phyloP scores from a whole-genome alignment of 2,797 vertebrate genomes.

The Holocentrus rufus region DNA sequence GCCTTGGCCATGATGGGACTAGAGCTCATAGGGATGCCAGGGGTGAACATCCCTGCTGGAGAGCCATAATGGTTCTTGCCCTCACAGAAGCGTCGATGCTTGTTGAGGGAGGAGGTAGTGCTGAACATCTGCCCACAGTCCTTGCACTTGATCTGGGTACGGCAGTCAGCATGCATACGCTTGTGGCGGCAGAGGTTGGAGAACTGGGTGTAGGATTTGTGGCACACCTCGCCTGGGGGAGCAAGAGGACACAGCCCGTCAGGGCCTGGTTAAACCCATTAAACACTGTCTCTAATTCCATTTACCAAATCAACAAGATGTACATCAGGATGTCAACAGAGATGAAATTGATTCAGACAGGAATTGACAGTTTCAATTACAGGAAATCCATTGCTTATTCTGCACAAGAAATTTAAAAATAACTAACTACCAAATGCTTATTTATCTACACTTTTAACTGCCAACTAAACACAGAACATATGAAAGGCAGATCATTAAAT shows the following conservation, averaged over 20 bases:
- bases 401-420: neutral
- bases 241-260: constrained; percentile 80
- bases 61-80: constrained; percentile 99
- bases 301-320: constrained; percentile 75
- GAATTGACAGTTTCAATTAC: neutral
- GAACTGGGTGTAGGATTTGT: constrained; percentile 99
- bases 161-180: constrained; percentile 99
- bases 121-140: constrained; percentile 99
- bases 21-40: constrained; percentile 91
- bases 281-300: constrained; percentile 84
- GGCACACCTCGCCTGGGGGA: constrained; percentile 98
- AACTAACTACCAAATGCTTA: neutral
- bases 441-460: constrained; percentile 1
- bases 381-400: constrained; percentile 16
- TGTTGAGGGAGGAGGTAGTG: constrained; percentile 99
- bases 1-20: constrained; percentile 94
- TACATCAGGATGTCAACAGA: constrained; percentile 49
- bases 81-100: constrained; percentile 99
- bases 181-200: constrained; percentile 99
- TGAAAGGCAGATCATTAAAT: constrained; percentile 1
- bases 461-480: constrained; percentile 4
- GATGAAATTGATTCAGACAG: constrained; percentile 7
- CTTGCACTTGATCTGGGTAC: constrained; percentile 99
- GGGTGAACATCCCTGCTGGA: constrained; percentile 88
- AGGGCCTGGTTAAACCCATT: constrained; percentile 87